Evolutionary conservation across 2,888 invertebrate genomes (phyloP).

Genomic region (Tortricodes alternella): DNA sequence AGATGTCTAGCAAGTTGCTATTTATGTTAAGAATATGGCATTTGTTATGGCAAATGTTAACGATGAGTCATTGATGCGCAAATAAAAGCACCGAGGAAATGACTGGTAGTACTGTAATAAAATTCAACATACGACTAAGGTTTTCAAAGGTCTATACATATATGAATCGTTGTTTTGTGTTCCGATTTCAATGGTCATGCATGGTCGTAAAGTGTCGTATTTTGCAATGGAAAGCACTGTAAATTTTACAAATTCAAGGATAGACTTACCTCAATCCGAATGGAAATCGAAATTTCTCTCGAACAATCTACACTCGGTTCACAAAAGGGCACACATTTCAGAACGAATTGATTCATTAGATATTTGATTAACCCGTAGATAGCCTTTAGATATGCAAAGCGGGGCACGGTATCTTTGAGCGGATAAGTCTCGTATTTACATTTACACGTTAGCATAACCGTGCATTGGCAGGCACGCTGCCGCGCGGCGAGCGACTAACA

Average conservation of each 20-base stretch:
- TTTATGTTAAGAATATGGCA: conserved; percentile 28
- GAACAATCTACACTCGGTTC: conserved; percentile 36
- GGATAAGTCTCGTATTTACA: conserved; percentile 54
- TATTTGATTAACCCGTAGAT: conserved; percentile 69
- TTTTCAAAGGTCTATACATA: conserved; percentile 3
- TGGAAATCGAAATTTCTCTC: conserved; percentile 9
- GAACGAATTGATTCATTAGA: conserved; percentile 73
- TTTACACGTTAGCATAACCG: conserved; percentile 47
- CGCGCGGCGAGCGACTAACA: conserved; percentile 14
- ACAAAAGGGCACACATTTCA: conserved; percentile 43
- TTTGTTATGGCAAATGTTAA: conserved; percentile 18
- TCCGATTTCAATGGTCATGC: background rate
- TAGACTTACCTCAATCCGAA: background rate
- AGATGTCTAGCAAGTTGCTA: conserved; percentile 23
- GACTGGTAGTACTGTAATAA: conserved; percentile 4
- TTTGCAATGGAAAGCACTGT: background rate
- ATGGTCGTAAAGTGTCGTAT: background rate
- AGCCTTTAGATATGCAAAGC: conserved; percentile 66
- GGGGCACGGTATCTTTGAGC: conserved; percentile 53
- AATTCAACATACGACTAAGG: conserved; percentile 2
- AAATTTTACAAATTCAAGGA: background rate
- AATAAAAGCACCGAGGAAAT: conserved; percentile 18
- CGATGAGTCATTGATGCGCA: conserved; percentile 24
- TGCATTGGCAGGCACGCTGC: conserved; percentile 37
- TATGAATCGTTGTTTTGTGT: background rate